A percentile compares a stretch with the other conserved stretches of the same genome.
These are phyloP conservation scores for Diadromus collaris DNA, from an alignment of 2,888 invertebrate genomes.

Conservation along the genomic window DNA sequence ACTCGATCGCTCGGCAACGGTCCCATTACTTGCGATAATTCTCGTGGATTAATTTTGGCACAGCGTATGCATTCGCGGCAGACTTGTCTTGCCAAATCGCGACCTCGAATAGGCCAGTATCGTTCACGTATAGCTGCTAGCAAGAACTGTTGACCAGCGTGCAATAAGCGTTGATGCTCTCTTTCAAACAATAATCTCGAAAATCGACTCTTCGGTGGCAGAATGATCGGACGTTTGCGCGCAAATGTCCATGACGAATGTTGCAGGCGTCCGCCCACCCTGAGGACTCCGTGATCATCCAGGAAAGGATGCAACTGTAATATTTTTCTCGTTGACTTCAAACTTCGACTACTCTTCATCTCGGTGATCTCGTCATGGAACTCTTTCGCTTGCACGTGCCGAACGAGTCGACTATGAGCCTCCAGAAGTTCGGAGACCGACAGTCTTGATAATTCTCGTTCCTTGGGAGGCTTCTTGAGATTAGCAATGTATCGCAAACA, in stretches of 20 bases:
- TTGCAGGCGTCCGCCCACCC: constrained; percentile 59
- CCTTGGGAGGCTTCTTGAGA: background rate
- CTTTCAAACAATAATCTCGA: constrained; percentile 54
- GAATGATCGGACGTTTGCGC: constrained; percentile 40
- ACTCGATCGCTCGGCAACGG: constrained; percentile 34
- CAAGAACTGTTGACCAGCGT: constrained; percentile 56
- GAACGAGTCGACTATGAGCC: constrained; percentile 5
- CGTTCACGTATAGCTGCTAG: constrained; percentile 43
- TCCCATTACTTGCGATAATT: constrained; percentile 27
- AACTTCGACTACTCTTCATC: background rate
- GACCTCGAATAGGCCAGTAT: constrained; percentile 60
- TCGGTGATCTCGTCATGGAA: constrained; percentile 38
- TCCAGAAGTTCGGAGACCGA: constrained; percentile 18
- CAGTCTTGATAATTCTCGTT: background rate
- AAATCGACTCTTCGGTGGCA: constrained; percentile 24
- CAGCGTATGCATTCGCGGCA: constrained; percentile 60
- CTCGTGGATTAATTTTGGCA: constrained; percentile 37
- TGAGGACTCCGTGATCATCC: constrained; percentile 46
- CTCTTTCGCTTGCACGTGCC: constrained; percentile 5
- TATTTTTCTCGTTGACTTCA: constrained; percentile 36
- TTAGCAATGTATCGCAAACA: constrained; percentile 47
- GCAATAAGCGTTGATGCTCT: constrained; percentile 54
- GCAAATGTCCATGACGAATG: constrained; percentile 29
- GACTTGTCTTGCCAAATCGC: constrained; percentile 51
- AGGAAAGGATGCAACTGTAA: constrained; percentile 43